These are phyloP conservation scores for Poliocrania exsul DNA, from an alignment of 2,797 vertebrate genomes.

Conservation along the genomic window DNA sequence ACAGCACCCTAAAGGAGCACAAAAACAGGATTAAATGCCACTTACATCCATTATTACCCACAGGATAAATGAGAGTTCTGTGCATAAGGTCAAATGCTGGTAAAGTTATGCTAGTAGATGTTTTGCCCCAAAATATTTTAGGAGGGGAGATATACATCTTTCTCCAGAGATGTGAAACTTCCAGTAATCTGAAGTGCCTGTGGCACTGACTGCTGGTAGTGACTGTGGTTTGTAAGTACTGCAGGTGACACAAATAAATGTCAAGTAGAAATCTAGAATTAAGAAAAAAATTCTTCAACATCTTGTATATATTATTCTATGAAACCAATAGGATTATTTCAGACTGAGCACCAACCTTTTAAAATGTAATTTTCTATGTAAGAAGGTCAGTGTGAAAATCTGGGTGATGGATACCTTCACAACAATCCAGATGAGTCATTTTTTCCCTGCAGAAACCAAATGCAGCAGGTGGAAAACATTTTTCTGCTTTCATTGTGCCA, in stretches of 20 bases:
- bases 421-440: neutral
- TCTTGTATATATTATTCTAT: neutral
- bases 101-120: neutral
- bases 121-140: neutral
- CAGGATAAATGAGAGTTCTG: neutral
- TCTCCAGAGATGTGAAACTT: neutral
- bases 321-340: slow-evolving; percentile 19
- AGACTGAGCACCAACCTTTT: neutral
- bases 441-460: neutral
- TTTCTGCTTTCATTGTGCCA: neutral
- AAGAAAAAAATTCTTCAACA: neutral
- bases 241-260: neutral
- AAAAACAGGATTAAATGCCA: neutral
- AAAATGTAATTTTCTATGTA: slow-evolving; percentile 18
- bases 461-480: neutral
- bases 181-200: neutral
- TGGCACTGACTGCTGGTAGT: neutral
- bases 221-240: neutral
- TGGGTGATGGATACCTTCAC: neutral
- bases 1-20: neutral
- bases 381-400: neutral
- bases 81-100: neutral
- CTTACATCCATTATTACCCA: neutral
- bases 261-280: neutral
- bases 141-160: neutral